phyloP scores from a whole-genome alignment of 2,113 vertebrate genomes.

The Piprites chloris region DNA sequence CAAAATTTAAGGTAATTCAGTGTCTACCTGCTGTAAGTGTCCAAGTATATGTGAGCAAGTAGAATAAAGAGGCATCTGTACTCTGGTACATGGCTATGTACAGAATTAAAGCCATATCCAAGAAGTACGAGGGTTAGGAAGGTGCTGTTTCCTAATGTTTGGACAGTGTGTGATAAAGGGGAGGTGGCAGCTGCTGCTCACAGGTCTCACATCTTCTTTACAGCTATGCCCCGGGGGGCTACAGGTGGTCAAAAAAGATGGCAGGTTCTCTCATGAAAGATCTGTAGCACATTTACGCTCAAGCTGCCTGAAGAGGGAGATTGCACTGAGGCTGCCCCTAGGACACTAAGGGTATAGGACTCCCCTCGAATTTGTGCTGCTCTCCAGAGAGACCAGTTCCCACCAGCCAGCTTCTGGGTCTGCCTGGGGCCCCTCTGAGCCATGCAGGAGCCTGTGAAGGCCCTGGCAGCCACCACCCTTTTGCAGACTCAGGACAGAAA shows the following conservation, averaged over 20 bases:
- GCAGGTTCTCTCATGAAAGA: neutral
- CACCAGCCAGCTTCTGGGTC: rapidly evolving
- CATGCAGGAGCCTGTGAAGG: neutral
- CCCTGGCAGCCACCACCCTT: neutral
- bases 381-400: neutral
- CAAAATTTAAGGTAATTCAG: neutral
- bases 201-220: neutral
- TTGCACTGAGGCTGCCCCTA: neutral
- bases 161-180: neutral
- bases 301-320: neutral
- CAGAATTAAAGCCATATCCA: neutral
- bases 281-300: neutral
- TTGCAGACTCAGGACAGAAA: neutral
- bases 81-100: neutral
- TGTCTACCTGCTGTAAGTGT: neutral
- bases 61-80: neutral
- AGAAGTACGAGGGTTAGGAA: neutral
- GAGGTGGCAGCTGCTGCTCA: neutral
- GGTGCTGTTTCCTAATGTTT: neutral
- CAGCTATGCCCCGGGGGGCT: rapidly evolving
- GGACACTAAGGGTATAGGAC: rapidly evolving
- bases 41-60: neutral
- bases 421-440: neutral
- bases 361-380: neutral
- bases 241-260: neutral